These are phyloP conservation scores for Cydia fagiglandana DNA, from an alignment of 1,140 invertebrate genomes.

Conservation along the genomic window DNA sequence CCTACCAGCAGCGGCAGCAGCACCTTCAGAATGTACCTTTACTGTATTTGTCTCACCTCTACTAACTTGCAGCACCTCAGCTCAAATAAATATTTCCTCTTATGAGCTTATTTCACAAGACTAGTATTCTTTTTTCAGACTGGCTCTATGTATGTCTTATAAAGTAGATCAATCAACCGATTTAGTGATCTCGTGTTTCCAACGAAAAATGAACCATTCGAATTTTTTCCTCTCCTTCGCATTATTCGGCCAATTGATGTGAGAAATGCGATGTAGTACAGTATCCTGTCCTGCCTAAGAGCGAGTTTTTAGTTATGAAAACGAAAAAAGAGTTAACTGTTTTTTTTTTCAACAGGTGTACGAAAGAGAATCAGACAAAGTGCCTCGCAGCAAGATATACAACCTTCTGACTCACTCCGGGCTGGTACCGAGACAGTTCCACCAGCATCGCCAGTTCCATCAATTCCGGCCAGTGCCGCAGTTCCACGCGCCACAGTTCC, in stretches of 20 bases:
- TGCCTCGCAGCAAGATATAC: conserved; percentile 80
- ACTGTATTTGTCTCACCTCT: no score
- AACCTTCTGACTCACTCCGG: conserved; percentile 82
- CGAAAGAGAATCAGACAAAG: conserved; percentile 79
- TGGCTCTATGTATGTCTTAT: not conserved
- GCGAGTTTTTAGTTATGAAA: not conserved
- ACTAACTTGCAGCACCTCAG: no score
- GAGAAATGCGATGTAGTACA: no score
- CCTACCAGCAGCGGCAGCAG: conserved; percentile 62
- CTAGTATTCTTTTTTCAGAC: no score
- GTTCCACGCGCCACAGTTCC: conserved; percentile 34
- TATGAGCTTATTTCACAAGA: conserved; percentile 79
- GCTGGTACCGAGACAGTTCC: conserved; percentile 67
- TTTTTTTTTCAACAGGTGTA: conserved; percentile 70
- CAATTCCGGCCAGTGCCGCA: conserved; percentile 22
- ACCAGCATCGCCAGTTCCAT: conserved; percentile 39
- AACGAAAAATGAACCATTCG: no score
- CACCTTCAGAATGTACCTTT: conserved; percentile 67
- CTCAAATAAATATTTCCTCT: conserved; percentile 70
- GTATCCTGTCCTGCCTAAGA: no score
- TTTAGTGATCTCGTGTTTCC: no score
- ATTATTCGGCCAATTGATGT: no score
- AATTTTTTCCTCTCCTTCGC: no score
- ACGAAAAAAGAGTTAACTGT: not conserved
- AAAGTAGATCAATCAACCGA: no score